Evolutionary conservation across 2,113 vertebrate species (phyloP), one percentile per base, ranked within the genome.

Genomic region (Gnathonemus longibarbis): DNA sequence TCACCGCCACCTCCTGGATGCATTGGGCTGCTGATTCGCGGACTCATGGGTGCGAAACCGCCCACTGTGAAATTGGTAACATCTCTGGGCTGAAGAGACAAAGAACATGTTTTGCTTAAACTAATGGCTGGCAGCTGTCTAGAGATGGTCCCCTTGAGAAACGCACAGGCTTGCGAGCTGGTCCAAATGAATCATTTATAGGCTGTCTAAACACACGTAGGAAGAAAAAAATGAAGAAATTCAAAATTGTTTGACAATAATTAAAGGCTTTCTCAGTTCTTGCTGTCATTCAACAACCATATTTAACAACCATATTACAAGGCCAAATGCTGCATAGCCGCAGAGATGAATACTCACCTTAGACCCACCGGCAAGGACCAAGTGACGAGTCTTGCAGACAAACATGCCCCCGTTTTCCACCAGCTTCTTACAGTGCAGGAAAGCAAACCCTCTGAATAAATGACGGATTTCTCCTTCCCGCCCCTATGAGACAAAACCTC

Each of bases 331-430:
- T 80, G 13, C 31, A 80, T 19, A 35, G 39, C 8, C 5, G 46
- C 17, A n/a, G 45, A 27, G 45, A 45, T 5, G 27, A 49, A 3
- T 1, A 24, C 91, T 88, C 84, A 99, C 98, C 97, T 99, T 99
- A 3, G 97, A 98, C 9, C 98, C 98, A 0, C 98, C 98, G 0
- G 98, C 98, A 91, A 99, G 90, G 13, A 99, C 97, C 24, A 99
- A 92, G 93, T 98, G 97, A 0, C 97, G 94, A 0, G 97, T 97
- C 92, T 97, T 99, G 90, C 98, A 99, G 1, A 98, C 98, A 35
- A 99, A 99, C 98, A 99, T 99, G 39, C 98, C 98, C 0, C 98
- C 98, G 0, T 99, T 99, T 91, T 99, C 98, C 91, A 99, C 98
- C 93, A 99, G 94, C 91, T 99, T 99, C 95, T 99, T 99, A 88